Conservation (phyloP, 1,140 invertebrate genomes). For the Bombus waltoni region DNA sequence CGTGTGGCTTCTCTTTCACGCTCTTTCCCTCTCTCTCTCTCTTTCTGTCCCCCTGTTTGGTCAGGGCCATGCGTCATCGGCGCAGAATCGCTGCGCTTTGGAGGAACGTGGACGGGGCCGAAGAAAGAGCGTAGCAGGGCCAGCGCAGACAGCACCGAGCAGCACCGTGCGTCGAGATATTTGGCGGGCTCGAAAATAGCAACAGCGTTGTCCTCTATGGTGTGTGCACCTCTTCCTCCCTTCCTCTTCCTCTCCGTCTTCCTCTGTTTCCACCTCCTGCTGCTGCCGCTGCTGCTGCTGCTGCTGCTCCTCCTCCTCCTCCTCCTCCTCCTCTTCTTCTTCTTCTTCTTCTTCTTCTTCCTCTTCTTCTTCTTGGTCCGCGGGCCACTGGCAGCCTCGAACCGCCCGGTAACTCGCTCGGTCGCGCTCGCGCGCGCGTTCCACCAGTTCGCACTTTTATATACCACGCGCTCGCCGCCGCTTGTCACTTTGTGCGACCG, state of each 20-base stretch:
- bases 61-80: conserved; percentile 62
- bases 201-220: conserved; percentile 59
- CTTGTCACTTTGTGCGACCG: conserved; percentile 43
- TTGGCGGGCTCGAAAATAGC: conserved; percentile 71
- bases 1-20: conserved; percentile 6
- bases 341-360: conserved; percentile 13
- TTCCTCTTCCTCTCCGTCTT: conserved; percentile 2
- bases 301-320: not conserved
- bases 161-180: conserved; percentile 57
- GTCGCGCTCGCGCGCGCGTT: conserved; percentile 2
- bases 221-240: conserved; percentile 20
- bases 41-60: conserved; percentile 40
- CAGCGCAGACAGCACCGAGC: conserved; percentile 23
- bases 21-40: conserved; percentile 15
- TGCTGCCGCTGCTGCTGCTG: not conserved
- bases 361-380: conserved; percentile 33
- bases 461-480: conserved; percentile 27
- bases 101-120: conserved; percentile 30
- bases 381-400: conserved; percentile 34
- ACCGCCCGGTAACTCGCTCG: conserved; percentile 42
- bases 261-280: not conserved
- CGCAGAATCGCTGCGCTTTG: conserved; percentile 57
- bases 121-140: conserved; percentile 54
- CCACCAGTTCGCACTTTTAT: conserved; percentile 48
- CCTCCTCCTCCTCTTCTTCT: not conserved